Percentiles rank a stretch among this genome's conserved stretches.
Evolutionary conservation across 1,140 invertebrate species (phyloP).

Genomic region (Drosophila biarmipes): DNA sequence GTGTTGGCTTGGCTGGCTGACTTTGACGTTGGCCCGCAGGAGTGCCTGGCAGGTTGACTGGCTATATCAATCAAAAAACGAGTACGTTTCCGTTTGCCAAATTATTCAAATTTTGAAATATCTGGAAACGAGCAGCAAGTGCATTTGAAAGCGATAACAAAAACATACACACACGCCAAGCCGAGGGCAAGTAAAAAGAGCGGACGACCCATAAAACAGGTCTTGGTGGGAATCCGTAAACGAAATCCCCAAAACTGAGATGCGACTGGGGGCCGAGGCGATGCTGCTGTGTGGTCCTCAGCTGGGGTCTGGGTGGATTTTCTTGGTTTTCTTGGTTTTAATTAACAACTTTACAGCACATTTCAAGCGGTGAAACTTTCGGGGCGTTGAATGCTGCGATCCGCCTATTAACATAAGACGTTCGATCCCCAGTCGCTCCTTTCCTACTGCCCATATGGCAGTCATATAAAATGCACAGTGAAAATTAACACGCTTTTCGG

Average conservation of each 20-base stretch:
- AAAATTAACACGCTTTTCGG: slow-evolving; percentile 83
- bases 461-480: slow-evolving; percentile 78
- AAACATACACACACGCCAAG: slow-evolving; percentile 11
- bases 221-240: slow-evolving; percentile 65
- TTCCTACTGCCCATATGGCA: slow-evolving; percentile 26
- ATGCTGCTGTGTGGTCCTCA: slow-evolving; percentile 53
- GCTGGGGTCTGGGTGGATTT: slow-evolving; percentile 55
- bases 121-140: slow-evolving; percentile 44
- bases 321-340: slow-evolving; percentile 66
- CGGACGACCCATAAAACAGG: slow-evolving; percentile 32
- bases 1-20: slow-evolving; percentile 23
- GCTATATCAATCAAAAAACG: slow-evolving; percentile 60
- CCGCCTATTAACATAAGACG: slow-evolving; percentile 78
- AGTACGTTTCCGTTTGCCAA: slow-evolving; percentile 51
- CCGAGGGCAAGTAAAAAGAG: slow-evolving; percentile 4
- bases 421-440: slow-evolving; percentile 59
- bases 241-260: slow-evolving; percentile 48
- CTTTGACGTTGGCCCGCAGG: slow-evolving; percentile 44
- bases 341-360: slow-evolving; percentile 80
- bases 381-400: slow-evolving; percentile 45
- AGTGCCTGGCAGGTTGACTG: slow-evolving; percentile 49
- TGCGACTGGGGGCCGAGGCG: slow-evolving; percentile 4
- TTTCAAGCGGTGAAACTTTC: slow-evolving; percentile 76
- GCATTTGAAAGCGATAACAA: slow-evolving; percentile 55
- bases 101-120: slow-evolving; percentile 54